These are phyloP conservation scores for Calliopum simillimum DNA, from an alignment of 2,888 invertebrate species.

Conservation along the genomic window DNA sequence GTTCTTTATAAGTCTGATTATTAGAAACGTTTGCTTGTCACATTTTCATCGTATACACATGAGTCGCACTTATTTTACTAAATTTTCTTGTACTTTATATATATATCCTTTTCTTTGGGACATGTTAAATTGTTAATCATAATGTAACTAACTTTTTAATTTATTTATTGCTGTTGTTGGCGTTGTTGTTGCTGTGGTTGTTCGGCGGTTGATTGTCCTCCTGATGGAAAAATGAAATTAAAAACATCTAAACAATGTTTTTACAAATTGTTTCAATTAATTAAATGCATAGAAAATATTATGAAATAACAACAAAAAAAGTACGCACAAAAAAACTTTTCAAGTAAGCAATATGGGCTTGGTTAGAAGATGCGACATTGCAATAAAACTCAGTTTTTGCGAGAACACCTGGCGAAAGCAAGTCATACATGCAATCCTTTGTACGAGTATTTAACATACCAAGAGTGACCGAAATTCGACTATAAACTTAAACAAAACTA, in stretches of 20 bases:
- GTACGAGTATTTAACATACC: too few species aligned
- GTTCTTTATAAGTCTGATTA: conserved; percentile 5
- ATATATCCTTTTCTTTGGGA: conserved; percentile 32
- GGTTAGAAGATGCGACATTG: too few species aligned
- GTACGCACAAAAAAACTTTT: conserved; percentile 6
- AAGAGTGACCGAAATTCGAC: too few species aligned
- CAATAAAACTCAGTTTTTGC: too few species aligned
- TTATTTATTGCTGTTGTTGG: conserved; percentile 43
- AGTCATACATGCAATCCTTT: too few species aligned
- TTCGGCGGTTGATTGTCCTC: conserved; percentile 46
- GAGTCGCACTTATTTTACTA: conserved; percentile 24
- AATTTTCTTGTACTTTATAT: conserved; percentile 40
- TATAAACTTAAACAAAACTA: too few species aligned
- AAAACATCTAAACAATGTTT: conserved; percentile 61
- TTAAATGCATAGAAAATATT: conserved; percentile 35
- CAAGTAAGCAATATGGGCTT: too few species aligned
- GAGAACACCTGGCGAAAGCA: too few species aligned
- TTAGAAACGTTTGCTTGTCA: background rate
- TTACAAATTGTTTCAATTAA: conserved; percentile 26
- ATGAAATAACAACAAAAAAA: conserved; percentile 39
- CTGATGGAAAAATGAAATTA: conserved; percentile 55
- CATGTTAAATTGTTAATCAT: conserved; percentile 39
- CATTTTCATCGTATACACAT: conserved; percentile 20
- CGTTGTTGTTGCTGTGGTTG: conserved; percentile 44
- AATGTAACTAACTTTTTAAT: conserved; percentile 40